Conservation (phyloP, 2,113 vertebrate species). For the Melanostigma gelatinosum region DNA sequence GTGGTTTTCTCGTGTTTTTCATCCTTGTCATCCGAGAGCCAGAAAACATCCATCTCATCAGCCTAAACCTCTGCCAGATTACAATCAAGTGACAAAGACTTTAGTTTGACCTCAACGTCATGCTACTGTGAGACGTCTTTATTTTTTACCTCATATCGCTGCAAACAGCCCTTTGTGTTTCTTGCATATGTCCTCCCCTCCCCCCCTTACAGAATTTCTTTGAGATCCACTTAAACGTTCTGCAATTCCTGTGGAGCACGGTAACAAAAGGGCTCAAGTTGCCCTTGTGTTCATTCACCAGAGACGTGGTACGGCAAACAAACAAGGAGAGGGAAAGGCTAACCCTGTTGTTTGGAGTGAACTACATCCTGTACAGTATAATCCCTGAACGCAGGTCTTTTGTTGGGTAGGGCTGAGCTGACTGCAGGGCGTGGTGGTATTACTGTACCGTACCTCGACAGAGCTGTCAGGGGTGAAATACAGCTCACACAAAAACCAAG, state of each 20-base stretch:
- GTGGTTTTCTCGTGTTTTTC: conserved; percentile 5
- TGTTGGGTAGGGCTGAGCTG: conserved; percentile 51
- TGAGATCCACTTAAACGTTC: conserved; percentile 24
- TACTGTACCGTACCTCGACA: conserved; percentile 48
- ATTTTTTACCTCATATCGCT: conserved; percentile 19
- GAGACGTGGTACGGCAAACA: conserved; percentile 44
- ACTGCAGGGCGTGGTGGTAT: conserved; percentile 62
- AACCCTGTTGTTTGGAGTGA: conserved; percentile 55
- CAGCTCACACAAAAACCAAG: conserved; percentile 16
- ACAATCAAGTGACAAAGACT: neutral
- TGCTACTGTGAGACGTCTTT: neutral
- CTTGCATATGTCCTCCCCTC: neutral
- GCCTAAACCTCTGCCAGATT: neutral
- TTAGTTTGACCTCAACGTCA: neutral
- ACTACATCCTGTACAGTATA: conserved; percentile 67
- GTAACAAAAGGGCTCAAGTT: conserved; percentile 60
- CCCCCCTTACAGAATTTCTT: neutral
- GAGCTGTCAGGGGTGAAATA: conserved; percentile 55
- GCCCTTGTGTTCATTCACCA: conserved; percentile 47
- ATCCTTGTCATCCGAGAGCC: neutral
- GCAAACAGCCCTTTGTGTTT: neutral
- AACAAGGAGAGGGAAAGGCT: conserved; percentile 60
- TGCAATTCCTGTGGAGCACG: conserved; percentile 27
- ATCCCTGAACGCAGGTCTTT: conserved; percentile 61
- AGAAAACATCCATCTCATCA: neutral